phyloP scores from a whole-genome alignment of 2,888 invertebrate species.

The Polyommatus iphigenia region DNA sequence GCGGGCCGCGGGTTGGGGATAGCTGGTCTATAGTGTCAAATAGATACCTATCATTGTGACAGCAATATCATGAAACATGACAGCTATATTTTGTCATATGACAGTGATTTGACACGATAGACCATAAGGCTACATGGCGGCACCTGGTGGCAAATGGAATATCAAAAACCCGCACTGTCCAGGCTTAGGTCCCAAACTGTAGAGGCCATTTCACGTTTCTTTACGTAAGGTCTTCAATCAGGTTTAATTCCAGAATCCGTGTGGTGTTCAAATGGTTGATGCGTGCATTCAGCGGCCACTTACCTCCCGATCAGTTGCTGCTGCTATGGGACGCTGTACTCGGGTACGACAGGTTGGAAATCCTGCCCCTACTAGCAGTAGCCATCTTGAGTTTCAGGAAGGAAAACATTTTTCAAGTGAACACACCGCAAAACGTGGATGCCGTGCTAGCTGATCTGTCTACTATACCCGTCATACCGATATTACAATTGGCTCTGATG shows the following conservation, averaged over 20 bases:
- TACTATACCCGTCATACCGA: slow-evolving; percentile 90
- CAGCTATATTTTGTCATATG: too few relatives aligned
- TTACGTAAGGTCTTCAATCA: background rate
- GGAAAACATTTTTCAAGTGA: slow-evolving; percentile 88
- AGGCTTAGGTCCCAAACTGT: background rate
- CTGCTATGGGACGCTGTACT: slow-evolving; percentile 95
- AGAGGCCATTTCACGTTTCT: background rate
- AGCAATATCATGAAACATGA: too few relatives aligned
- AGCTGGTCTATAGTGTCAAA: too few relatives aligned
- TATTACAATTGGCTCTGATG: slow-evolving; percentile 89
- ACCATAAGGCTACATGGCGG: too few relatives aligned
- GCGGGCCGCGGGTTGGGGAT: too few relatives aligned
- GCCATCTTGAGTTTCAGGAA: slow-evolving; percentile 92
- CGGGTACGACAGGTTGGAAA: slow-evolving; percentile 95
- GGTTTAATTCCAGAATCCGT: slow-evolving; percentile 82
- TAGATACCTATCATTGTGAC: too few relatives aligned
- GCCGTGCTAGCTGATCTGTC: slow-evolving; percentile 93
- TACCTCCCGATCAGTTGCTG: slow-evolving; percentile 94
- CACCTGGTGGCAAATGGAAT: too few relatives aligned
- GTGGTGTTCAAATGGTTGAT: slow-evolving; percentile 98
- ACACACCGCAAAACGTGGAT: slow-evolving; percentile 89
- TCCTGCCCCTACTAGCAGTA: slow-evolving; percentile 91
- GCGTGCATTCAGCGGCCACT: slow-evolving; percentile 96
- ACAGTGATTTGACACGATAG: too few relatives aligned
- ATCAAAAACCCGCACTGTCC: too few relatives aligned